phyloP scores from a whole-genome alignment of 2,888 invertebrate species.

The Leptodirus hochenwartii region DNA sequence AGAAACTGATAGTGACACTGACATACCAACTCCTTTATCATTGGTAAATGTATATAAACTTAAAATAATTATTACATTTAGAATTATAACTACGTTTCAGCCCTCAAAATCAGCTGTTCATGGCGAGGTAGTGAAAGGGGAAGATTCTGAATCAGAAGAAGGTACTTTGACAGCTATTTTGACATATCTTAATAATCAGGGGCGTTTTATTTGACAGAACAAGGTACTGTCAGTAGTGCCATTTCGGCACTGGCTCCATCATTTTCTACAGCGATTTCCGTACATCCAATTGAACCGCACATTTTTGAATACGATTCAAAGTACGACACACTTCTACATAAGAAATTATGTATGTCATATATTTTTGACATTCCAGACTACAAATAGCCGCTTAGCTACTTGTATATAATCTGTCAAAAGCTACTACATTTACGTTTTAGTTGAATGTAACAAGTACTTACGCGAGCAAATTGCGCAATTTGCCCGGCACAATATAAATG shows the following conservation, averaged over 20 bases:
- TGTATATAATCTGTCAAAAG: background rate
- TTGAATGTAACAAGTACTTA: constrained; percentile 21
- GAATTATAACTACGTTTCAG: constrained; percentile 3
- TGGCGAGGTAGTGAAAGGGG: constrained; percentile 23
- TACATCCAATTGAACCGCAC: too few species aligned
- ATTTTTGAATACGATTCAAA: constrained; percentile 3
- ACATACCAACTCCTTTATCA: constrained; percentile 10
- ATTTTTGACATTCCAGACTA: constrained; percentile 4
- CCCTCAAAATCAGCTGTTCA: constrained; percentile 15
- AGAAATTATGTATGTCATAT: constrained; percentile 13
- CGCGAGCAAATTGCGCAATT: constrained; percentile 19
- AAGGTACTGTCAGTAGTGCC: constrained; percentile 19
- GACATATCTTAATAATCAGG: background rate
- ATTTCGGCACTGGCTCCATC: constrained; percentile 17
- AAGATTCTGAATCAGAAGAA: constrained; percentile 26
- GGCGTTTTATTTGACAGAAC: background rate
- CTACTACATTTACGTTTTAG: constrained; percentile 15
- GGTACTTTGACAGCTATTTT: constrained; percentile 15
- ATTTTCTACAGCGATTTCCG: too few species aligned
- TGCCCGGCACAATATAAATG: constrained; percentile 17
- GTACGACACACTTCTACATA: constrained; percentile 12
- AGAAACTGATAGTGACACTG: constrained; percentile 27
- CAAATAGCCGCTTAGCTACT: constrained; percentile 2
- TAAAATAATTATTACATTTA: constrained; percentile 3
- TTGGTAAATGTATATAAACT: constrained; percentile 6